Conservation (phyloP, 2,113 vertebrate genomes). For the Rutilus rutilus region DNA sequence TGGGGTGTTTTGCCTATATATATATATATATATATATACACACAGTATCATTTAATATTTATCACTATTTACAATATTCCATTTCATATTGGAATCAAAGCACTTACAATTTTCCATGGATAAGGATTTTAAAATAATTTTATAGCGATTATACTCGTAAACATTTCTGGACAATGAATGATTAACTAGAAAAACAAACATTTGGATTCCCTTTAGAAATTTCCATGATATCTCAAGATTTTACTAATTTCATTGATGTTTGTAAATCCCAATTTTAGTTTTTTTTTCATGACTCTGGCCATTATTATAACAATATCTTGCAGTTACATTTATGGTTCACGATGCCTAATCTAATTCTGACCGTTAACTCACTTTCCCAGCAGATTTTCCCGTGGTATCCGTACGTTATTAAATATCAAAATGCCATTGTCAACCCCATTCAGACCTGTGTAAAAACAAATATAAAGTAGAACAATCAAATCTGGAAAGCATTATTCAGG, state of each 20-base stretch:
- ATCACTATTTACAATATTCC: background rate
- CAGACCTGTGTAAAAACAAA: constrained; percentile 60
- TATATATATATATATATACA: too few relatives aligned
- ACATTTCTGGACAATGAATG: too few relatives aligned
- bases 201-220: background rate
- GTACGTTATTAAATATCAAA: constrained; percentile 70
- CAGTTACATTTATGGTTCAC: background rate
- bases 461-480: background rate
- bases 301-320: background rate
- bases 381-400: constrained; percentile 71
- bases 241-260: background rate
- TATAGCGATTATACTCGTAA: too few relatives aligned
- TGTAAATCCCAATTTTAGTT: background rate
- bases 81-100: background rate
- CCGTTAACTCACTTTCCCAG: constrained; percentile 68
- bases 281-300: background rate
- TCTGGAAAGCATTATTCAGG: background rate
- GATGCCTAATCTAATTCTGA: background rate
- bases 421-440: constrained; percentile 74
- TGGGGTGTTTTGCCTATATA: too few relatives aligned
- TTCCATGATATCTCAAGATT: background rate
- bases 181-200: too few relatives aligned
- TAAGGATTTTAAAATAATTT: background rate
- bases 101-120: background rate
- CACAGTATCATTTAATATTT: too few relatives aligned